phyloP scores from a whole-genome alignment of 2,797 vertebrate genomes.

The Lates japonicus region DNA sequence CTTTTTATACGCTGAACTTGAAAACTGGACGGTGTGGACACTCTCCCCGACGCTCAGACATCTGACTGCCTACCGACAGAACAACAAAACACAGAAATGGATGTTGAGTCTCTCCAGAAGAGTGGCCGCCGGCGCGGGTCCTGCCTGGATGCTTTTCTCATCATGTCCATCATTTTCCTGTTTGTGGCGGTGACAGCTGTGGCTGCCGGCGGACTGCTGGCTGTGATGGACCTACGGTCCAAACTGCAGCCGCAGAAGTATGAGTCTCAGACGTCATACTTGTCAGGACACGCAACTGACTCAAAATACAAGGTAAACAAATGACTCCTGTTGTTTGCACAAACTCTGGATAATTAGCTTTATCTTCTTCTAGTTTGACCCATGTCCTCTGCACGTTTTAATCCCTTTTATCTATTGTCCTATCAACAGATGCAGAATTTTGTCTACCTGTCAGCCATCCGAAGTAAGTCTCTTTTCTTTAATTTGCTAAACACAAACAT shows the following conservation, averaged over 20 bases:
- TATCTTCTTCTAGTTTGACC: rapidly evolving
- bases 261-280: rapidly evolving
- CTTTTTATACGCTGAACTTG: neutral
- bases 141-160: constrained; percentile 73
- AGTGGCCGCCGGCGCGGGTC: constrained; percentile 39
- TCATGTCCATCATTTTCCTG: constrained; percentile 71
- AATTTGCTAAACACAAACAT: neutral
- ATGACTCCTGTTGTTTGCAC: rapidly evolving
- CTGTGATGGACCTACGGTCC: constrained; percentile 21
- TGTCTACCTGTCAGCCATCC: constrained; percentile 3
- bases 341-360: rapidly evolving
- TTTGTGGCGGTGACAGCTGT: constrained; percentile 53
- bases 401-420: constrained; percentile 10
- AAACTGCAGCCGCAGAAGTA: rapidly evolving
- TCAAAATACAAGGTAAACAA: constrained; percentile 55
- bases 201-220: constrained; percentile 41
- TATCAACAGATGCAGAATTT: constrained; percentile 70
- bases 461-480: constrained; percentile 61
- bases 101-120: constrained; percentile 73
- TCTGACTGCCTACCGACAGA: neutral
- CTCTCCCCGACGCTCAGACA: neutral
- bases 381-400: neutral
- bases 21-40: neutral
- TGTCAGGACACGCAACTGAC: rapidly evolving
- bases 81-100: constrained; percentile 46